phyloP scores from a whole-genome alignment of 2,888 invertebrate genomes.

The Aporophyla nigra region DNA sequence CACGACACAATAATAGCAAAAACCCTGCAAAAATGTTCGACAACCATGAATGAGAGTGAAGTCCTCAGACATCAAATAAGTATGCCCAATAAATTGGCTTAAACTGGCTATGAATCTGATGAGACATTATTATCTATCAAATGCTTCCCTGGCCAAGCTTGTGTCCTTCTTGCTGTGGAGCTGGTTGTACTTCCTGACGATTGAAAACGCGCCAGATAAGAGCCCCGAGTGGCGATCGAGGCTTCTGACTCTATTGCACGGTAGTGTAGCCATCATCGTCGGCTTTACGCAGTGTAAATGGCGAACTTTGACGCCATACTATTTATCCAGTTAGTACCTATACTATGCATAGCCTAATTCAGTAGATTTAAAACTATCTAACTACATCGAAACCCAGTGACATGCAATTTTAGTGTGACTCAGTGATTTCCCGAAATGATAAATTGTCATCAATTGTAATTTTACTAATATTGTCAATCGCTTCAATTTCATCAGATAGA shows the following conservation, averaged over 20 bases:
- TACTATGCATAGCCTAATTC: background rate
- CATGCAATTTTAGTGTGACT: background rate
- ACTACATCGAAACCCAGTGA: background rate
- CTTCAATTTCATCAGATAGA: too few relatives aligned
- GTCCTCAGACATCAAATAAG: background rate
- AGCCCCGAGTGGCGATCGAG: slow-evolving; percentile 84
- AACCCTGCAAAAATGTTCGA: background rate
- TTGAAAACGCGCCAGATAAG: slow-evolving; percentile 62
- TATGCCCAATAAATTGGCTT: slow-evolving; percentile 40
- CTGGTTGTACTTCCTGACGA: slow-evolving; percentile 75
- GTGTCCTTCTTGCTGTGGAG: slow-evolving; percentile 83
- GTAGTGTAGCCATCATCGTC: slow-evolving; percentile 76
- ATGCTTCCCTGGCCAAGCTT: slow-evolving; percentile 76
- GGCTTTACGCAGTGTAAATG: slow-evolving; percentile 81
- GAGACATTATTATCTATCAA: slow-evolving; percentile 72
- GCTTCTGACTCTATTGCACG: slow-evolving; percentile 82
- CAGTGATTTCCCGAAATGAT: too few relatives aligned
- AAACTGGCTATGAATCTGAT: slow-evolving; percentile 70
- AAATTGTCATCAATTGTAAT: too few relatives aligned
- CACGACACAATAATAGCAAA: slow-evolving; percentile 2
- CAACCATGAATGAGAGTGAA: slow-evolving; percentile 18
- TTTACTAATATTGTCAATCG: too few relatives aligned
- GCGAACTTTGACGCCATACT: slow-evolving; percentile 68
- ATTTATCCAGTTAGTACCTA: slow-evolving; percentile 77
- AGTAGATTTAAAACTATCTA: background rate